A percentile compares a stretch with the other conserved stretches of the same genome.
These are phyloP conservation scores for Excalfactoria chinensis DNA, from an alignment of 2,113 vertebrate genomes.

Conservation along the genomic window DNA sequence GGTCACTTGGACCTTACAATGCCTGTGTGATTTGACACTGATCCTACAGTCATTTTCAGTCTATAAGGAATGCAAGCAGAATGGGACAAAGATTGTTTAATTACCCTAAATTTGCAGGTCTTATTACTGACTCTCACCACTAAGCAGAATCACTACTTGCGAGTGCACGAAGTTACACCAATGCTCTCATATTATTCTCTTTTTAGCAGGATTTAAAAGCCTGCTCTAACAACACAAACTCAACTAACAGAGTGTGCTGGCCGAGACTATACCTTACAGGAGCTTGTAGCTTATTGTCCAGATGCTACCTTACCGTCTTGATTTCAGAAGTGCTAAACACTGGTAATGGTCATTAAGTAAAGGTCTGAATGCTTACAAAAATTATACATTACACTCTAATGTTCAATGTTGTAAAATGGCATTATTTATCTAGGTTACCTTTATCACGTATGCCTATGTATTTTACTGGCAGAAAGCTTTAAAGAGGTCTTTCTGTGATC, in stretches of 20 bases:
- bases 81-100: neutral
- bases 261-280: neutral
- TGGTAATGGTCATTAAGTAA: neutral
- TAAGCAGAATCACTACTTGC: neutral
- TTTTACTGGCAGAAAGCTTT: neutral
- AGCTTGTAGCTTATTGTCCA: neutral
- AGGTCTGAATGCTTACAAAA: neutral
- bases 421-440: neutral
- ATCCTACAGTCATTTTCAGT: neutral
- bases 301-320: neutral
- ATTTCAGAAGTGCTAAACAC: neutral
- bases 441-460: neutral
- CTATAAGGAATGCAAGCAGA: neutral
- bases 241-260: neutral
- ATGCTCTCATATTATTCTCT: neutral
- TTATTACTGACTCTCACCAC: neutral
- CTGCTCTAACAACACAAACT: neutral
- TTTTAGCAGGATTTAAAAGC: neutral
- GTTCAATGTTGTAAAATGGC: neutral
- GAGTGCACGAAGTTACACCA: neutral
- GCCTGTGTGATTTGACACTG: neutral
- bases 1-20: neutral
- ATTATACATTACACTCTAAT: neutral
- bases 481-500: neutral
- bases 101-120: neutral